Percentiles rank a stretch among this genome's conserved stretches.
Evolutionary conservation across 2,113 vertebrate species (phyloP).

Genomic region (Antechinus stuartii): DNA sequence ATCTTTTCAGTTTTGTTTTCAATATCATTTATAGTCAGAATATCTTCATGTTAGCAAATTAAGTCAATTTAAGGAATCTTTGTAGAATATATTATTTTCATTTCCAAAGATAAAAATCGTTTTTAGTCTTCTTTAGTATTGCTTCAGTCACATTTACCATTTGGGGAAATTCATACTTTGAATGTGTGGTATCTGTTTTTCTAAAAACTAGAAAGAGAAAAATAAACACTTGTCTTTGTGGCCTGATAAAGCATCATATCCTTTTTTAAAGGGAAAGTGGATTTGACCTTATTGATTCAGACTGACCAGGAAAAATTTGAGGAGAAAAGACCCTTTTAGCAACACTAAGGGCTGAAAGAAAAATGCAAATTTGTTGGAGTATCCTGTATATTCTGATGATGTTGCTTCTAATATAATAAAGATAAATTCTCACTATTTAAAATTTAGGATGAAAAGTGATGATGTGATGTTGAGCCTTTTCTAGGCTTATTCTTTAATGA

Average conservation of each 20-base stretch:
- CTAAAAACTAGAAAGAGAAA: neutral
- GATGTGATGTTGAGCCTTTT: neutral
- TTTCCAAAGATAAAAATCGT: conserved; percentile 12
- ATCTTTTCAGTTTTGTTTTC: neutral
- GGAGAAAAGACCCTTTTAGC: neutral
- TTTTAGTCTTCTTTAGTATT: neutral
- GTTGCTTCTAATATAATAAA: neutral
- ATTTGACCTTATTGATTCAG: conserved; percentile 7
- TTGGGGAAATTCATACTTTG: conserved; percentile 4
- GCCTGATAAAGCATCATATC: neutral
- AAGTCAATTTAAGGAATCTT: conserved; percentile 28
- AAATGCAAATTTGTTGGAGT: neutral
- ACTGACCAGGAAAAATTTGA: conserved; percentile 12
- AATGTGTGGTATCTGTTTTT: conserved; percentile 25
- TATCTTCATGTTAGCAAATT: conserved; percentile 48
- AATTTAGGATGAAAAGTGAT: neutral
- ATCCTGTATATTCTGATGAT: neutral
- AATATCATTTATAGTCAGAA: conserved; percentile 16
- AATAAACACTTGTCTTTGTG: conserved; percentile 17
- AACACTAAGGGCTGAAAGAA: neutral
- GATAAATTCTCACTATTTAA: neutral
- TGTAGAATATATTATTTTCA: conserved; percentile 23
- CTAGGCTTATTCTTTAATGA: neutral
- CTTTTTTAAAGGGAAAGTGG: neutral
- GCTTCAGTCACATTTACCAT: neutral